Percentiles rank a stretch among this genome's conserved stretches.
These are phyloP conservation scores for Ophion costatus DNA, from an alignment of 2,888 invertebrate genomes.

Conservation along the genomic window DNA sequence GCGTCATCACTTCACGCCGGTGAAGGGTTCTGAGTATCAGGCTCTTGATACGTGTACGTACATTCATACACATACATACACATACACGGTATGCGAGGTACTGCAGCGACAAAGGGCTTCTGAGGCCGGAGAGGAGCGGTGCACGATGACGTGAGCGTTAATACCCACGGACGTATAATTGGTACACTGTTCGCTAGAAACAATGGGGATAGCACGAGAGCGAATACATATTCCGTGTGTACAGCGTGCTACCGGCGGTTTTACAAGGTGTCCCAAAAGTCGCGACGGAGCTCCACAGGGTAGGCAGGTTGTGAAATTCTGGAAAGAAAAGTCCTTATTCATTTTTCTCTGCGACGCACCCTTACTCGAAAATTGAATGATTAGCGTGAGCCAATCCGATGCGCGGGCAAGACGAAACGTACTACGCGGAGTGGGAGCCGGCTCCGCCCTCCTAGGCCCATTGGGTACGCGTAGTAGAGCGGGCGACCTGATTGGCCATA, in stretches of 20 bases:
- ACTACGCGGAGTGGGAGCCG: too few relatives aligned
- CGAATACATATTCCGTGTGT: constrained; percentile 30
- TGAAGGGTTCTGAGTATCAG: background rate
- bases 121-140: background rate
- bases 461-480: too few relatives aligned
- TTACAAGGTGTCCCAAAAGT: background rate
- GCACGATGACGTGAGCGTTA: constrained; percentile 53
- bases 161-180: constrained; percentile 61
- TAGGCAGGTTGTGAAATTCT: too few relatives aligned
- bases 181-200: constrained; percentile 36
- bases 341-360: too few relatives aligned
- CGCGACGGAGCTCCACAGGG: too few relatives aligned
- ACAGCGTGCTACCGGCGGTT: background rate
- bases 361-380: too few relatives aligned
- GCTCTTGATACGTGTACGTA: background rate
- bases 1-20: background rate
- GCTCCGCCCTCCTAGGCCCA: too few relatives aligned
- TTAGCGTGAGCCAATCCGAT: too few relatives aligned
- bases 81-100: background rate
- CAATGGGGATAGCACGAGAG: constrained; percentile 54
- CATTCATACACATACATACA: background rate
- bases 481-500: too few relatives aligned
- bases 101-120: constrained; percentile 50
- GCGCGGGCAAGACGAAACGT: too few relatives aligned
- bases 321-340: too few relatives aligned